These are phyloP conservation scores for Mimumesa dahlbomi DNA, from an alignment of 2,888 invertebrate genomes.

Conservation along the genomic window DNA sequence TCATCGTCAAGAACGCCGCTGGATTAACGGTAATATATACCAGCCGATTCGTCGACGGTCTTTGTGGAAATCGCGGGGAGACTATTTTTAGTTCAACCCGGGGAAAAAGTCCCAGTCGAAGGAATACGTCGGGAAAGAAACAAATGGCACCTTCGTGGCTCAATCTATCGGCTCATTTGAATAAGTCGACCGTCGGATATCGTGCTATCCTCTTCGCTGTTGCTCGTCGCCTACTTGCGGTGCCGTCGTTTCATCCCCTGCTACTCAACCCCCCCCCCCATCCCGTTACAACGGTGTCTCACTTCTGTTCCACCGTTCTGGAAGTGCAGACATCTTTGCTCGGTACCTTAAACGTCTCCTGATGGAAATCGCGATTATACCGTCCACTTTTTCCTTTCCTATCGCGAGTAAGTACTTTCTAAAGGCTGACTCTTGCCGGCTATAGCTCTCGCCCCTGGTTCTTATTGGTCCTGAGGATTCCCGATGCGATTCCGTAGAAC, in stretches of 20 bases:
- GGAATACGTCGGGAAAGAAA: slow-evolving; percentile 63
- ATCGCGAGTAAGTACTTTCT: slow-evolving; percentile 34
- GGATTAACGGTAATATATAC: neutral
- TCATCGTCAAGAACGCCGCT: neutral
- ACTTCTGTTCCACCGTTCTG: slow-evolving; percentile 12
- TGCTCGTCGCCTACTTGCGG: slow-evolving; percentile 36
- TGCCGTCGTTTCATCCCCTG: slow-evolving; percentile 1
- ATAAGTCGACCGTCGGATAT: slow-evolving; percentile 68
- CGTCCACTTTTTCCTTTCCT: slow-evolving; percentile 24
- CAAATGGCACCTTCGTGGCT: slow-evolving; percentile 72
- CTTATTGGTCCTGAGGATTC: slow-evolving; percentile 20
- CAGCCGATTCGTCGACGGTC: neutral
- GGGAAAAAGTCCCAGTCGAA: slow-evolving; percentile 28
- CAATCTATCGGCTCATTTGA: slow-evolving; percentile 75
- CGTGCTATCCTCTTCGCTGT: slow-evolving; percentile 13
- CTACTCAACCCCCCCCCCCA: slow-evolving; percentile 16
- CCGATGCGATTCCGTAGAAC: no score
- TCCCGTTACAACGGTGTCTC: slow-evolving; percentile 27
- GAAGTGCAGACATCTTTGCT: slow-evolving; percentile 43
- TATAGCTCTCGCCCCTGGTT: slow-evolving; percentile 3
- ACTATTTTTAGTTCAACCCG: slow-evolving; percentile 48
- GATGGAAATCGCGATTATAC: slow-evolving; percentile 58
- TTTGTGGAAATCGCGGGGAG: slow-evolving; percentile 26
- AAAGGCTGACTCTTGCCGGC: slow-evolving; percentile 32
- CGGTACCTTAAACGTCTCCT: slow-evolving; percentile 51